A percentile compares a stretch with the other conserved stretches of the same genome.
Evolutionary conservation across 1,140 invertebrate species (phyloP).

Genomic region (Heterodera carotae): DNA sequence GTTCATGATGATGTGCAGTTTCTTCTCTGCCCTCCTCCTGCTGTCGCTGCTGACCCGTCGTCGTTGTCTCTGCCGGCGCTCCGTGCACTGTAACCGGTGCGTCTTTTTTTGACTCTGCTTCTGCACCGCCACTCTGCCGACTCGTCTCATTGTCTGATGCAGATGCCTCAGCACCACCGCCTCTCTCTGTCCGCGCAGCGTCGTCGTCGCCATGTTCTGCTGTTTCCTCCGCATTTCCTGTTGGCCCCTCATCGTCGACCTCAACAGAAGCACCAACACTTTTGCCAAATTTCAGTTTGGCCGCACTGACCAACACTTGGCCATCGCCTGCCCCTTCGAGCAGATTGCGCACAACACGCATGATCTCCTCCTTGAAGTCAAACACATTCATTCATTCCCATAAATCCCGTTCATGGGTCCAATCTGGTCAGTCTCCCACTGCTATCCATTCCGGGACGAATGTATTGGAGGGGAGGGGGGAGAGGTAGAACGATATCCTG

Average conservation of each 20-base stretch:
- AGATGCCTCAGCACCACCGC: neutral
- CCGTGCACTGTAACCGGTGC: neutral
- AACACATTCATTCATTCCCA: too few relatives aligned
- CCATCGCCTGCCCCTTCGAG: neutral
- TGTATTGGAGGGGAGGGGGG: too few relatives aligned
- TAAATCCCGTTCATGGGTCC: too few relatives aligned
- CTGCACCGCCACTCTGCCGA: neutral
- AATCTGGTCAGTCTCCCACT: too few relatives aligned
- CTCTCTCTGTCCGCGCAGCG: too few relatives aligned
- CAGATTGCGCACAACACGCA: neutral
- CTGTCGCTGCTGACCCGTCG: too few relatives aligned
- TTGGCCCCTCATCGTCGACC: neutral
- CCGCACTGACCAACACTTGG: conserved; percentile 5
- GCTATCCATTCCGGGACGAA: too few relatives aligned
- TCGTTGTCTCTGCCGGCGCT: neutral
- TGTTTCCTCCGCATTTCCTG: neutral
- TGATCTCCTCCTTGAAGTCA: neutral
- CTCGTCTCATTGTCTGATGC: neutral
- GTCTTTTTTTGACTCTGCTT: neutral
- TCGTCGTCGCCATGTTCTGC: neutral
- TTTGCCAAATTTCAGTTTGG: neutral
- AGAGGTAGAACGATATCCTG: too few relatives aligned
- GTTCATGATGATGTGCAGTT: too few relatives aligned
- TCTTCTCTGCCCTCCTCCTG: too few relatives aligned
- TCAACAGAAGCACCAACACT: neutral